Evolutionary conservation across 1,140 invertebrate genomes (phyloP).

Genomic region (Ceratoteleas bidentatus): DNA sequence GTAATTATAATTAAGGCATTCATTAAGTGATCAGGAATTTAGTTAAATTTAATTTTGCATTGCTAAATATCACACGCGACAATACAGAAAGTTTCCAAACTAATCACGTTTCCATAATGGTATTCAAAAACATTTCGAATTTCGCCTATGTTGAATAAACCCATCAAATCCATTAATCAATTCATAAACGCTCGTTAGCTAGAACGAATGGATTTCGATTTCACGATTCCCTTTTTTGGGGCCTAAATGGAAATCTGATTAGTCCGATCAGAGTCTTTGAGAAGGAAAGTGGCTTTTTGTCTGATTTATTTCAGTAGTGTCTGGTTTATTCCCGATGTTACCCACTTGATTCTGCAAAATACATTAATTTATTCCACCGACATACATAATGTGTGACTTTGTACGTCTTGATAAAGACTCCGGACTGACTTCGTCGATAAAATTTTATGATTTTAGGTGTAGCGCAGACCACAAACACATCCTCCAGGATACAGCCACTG

Average conservation of each 20-base stretch:
- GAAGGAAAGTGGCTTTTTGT: too few relatives aligned
- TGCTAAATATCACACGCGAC: slow-evolving; percentile 2
- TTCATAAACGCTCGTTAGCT: slow-evolving; percentile 12
- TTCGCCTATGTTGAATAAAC: background rate
- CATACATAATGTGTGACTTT: slow-evolving; percentile 44
- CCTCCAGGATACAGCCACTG: slow-evolving; percentile 7
- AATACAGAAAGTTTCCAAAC: slow-evolving; percentile 10
- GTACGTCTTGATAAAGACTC: slow-evolving; percentile 30
- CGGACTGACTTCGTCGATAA: slow-evolving; percentile 48
- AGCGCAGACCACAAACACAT: slow-evolving; percentile 38
- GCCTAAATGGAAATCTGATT: too few relatives aligned
- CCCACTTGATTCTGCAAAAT: too few relatives aligned
- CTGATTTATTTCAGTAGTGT: too few relatives aligned
- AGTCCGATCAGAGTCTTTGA: too few relatives aligned
- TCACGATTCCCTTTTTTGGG: slow-evolving; percentile 21
- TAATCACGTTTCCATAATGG: slow-evolving; percentile 12
- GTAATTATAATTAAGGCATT: slow-evolving; percentile 44
- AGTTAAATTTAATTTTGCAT: slow-evolving; percentile 20
- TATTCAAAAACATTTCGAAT: slow-evolving; percentile 16
- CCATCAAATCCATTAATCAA: slow-evolving; percentile 12
- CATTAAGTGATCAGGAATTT: slow-evolving; percentile 12
- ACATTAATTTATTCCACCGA: too few relatives aligned
- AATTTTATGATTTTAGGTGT: slow-evolving; percentile 58
- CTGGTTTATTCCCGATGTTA: slow-evolving; percentile 35
- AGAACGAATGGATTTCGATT: slow-evolving; percentile 31